A percentile compares a stretch with the other conserved stretches of the same genome.
Evolutionary conservation across 2,888 invertebrate species (phyloP).

Genomic region (Mystacides longicornis): DNA sequence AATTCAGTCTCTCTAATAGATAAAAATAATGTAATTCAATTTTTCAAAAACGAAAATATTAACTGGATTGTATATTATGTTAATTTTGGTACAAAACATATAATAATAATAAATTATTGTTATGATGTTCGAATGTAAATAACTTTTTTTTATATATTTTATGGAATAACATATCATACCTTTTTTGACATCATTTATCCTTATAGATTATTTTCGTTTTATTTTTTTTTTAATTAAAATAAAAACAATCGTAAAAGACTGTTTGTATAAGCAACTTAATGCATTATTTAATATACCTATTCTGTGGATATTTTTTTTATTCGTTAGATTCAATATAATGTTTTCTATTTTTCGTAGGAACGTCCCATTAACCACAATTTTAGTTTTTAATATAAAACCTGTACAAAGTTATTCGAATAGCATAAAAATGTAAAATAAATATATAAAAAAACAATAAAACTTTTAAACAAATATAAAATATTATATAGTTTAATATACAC

Average conservation of each 20-base stretch:
- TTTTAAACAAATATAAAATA: too few species aligned
- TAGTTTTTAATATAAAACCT: too few species aligned
- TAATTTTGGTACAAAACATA: background rate
- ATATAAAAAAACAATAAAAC: too few species aligned
- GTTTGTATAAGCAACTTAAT: conserved; percentile 20
- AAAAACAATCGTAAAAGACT: conserved; percentile 25
- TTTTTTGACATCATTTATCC: background rate
- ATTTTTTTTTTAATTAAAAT: conserved; percentile 20
- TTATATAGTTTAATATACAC: too few species aligned
- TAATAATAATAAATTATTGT: background rate
- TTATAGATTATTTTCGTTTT: conserved; percentile 8
- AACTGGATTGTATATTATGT: background rate
- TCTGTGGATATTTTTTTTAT: too few species aligned
- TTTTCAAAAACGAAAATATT: background rate
- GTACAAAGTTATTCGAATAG: too few species aligned
- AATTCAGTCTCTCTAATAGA: background rate
- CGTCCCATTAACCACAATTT: too few species aligned
- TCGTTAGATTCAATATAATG: too few species aligned
- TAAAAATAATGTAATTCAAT: background rate
- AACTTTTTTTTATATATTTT: background rate
- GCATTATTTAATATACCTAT: too few species aligned
- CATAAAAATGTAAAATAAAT: too few species aligned
- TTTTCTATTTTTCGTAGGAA: too few species aligned
- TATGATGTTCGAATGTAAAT: background rate
- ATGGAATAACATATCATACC: background rate